Evolutionary conservation across 2,797 vertebrate species (phyloP).

Genomic region (Pachyuromys duprasi): DNA sequence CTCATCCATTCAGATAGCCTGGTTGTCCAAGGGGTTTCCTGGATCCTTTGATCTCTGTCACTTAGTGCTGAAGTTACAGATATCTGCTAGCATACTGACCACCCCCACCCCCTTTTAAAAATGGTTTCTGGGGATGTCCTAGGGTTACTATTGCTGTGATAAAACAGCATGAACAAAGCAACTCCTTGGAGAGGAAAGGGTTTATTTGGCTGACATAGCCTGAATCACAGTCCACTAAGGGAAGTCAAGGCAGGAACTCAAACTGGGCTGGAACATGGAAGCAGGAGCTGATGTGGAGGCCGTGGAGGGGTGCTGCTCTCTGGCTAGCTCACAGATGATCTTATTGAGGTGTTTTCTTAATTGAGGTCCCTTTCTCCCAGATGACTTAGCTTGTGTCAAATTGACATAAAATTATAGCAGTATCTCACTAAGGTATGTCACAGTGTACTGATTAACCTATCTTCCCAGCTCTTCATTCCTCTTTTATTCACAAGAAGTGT

Average conservation of each 20-base stretch:
- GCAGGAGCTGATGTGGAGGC: background rate
- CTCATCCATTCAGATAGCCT: background rate
- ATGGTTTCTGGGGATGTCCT: background rate
- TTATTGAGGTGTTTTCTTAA: background rate
- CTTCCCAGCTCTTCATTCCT: background rate
- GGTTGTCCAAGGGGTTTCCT: background rate
- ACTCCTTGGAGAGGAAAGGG: background rate
- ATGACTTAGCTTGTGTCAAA: background rate
- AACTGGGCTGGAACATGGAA: background rate
- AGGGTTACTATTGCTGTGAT: background rate
- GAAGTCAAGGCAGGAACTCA: background rate
- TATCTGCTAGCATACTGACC: background rate
- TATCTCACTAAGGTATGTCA: no score
- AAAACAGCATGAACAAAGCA: background rate
- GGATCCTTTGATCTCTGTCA: background rate
- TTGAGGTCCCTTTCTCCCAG: background rate
- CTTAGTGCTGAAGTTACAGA: background rate
- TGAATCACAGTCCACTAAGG: background rate
- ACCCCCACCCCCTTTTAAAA: background rate
- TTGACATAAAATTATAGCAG: background rate
- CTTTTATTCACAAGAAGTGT: background rate
- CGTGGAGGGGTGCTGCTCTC: background rate
- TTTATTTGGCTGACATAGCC: background rate
- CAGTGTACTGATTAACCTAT: background rate
- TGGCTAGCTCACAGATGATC: background rate